Base-by-base conservation (phyloP, 2,113 vertebrate genomes). In the Chrysochloris asiatica region DNA sequence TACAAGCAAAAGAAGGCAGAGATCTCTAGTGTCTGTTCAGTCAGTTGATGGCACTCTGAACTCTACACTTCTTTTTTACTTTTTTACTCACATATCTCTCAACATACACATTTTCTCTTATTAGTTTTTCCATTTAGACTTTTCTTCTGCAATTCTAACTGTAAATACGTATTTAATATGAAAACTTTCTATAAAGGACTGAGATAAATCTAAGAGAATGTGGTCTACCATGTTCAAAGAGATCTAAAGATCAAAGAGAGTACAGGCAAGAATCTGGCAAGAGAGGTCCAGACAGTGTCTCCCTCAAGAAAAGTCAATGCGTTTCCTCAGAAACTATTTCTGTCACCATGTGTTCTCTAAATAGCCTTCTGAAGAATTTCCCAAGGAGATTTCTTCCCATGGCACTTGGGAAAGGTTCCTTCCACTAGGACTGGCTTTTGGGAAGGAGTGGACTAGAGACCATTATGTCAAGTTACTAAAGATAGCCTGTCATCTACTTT, bases 311-410 rank as follows among this genome's bases (percentile, higher is more conserved):
- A 96, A 78, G 90, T 84, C 97, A 96, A 65, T 59, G 3, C 65
- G 91, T 94, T 95, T 92, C 93, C 85, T 94, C 86, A 61, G 76
- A 81, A 94, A 92, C 92, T 98, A 97, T 97, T 98, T 97, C 95
- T 80, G 82, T 95, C 93, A 76, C 91, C 77, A 30, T 69, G 86
- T 93, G 33, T 24, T 94, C 96, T 96, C 95, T 93, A 98, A 98
- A 98, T 97, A 98, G 81, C 84, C 61, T 90, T 93, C 94, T 0
- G 11, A 97, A 96, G 59, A 97, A 92, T 72, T 97, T 97, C 93
- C 96, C 84, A 93, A 96, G 97, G 96, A 97, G 92, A 97, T 92
- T 95, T 94, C 85, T 96, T 90, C 73, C 95, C 93, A 93, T 88
- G 26, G 83, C 63, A 95, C 71, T 90, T 95, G 96, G 72, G 77